These are phyloP conservation scores for Harpagoxenus sublaevis DNA, from an alignment of 2,888 invertebrate species.

Conservation along the genomic window DNA sequence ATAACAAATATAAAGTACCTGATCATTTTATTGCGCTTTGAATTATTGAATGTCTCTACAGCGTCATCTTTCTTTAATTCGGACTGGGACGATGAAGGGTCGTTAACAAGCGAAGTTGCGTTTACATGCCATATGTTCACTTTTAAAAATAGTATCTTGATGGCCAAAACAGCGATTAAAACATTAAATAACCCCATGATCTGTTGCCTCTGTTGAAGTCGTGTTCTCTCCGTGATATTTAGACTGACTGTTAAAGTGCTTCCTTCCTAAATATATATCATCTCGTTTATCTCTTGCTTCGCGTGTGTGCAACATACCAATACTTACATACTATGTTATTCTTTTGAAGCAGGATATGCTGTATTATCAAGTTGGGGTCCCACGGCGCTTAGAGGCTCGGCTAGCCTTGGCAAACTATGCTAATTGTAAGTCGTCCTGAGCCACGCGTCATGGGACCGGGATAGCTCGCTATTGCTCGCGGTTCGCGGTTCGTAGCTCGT, in stretches of 20 bases:
- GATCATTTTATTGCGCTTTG: not conserved
- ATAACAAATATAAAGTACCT: conserved; percentile 34
- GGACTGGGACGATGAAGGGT: too few species aligned
- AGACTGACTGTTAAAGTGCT: not conserved
- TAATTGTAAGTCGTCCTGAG: too few species aligned
- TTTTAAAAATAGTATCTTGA: conserved; percentile 8
- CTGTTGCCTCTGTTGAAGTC: not conserved
- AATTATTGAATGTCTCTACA: too few species aligned
- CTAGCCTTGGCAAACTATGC: too few species aligned
- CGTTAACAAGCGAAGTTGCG: too few species aligned
- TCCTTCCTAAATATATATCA: not conserved
- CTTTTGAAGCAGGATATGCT: conserved; percentile 49
- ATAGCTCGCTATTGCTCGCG: too few species aligned
- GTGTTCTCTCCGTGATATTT: not conserved
- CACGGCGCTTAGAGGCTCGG: too few species aligned
- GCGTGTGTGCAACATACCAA: not conserved
- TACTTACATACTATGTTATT: conserved; percentile 6
- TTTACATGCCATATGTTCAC: not conserved
- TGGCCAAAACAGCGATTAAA: not conserved
- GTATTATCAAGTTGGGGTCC: conserved; percentile 8
- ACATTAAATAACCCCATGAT: conserved; percentile 3
- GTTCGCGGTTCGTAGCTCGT: too few species aligned
- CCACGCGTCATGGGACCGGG: too few species aligned
- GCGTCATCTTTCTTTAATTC: not conserved
- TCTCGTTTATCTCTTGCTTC: conserved; percentile 49